phyloP scores from a whole-genome alignment of 1,140 invertebrate species.

The Hyphantria cunea region DNA sequence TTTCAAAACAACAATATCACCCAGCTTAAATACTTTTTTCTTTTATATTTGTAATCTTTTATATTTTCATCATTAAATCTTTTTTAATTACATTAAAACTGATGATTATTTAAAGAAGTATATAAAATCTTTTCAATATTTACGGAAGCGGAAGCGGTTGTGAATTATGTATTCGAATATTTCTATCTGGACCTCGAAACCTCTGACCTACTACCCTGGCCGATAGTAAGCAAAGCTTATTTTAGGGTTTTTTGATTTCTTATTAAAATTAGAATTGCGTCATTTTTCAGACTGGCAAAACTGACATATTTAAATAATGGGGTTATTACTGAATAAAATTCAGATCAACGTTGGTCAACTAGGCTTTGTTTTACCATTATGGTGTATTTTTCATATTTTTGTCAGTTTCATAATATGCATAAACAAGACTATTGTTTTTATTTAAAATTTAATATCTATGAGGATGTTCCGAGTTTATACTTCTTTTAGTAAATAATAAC shows the following conservation, averaged over 20 bases:
- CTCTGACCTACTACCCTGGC: slow-evolving; percentile 6
- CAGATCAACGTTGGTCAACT: not conserved
- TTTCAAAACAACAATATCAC: too few relatives aligned
- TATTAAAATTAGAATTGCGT: too few relatives aligned
- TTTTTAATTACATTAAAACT: slow-evolving; percentile 12
- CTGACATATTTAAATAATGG: not conserved
- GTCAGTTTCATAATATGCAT: too few relatives aligned
- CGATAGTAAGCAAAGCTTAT: slow-evolving; percentile 4
- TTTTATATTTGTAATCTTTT: slow-evolving; percentile 10
- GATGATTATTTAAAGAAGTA: slow-evolving; percentile 9
- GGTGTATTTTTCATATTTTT: not conserved
- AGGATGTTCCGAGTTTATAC: too few relatives aligned
- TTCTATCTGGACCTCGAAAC: slow-evolving; percentile 2
- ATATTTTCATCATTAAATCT: not conserved
- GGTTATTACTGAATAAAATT: slow-evolving; percentile 3
- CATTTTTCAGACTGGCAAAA: not conserved
- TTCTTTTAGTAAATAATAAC: too few relatives aligned
- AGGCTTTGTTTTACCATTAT: not conserved
- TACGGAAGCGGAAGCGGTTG: slow-evolving; percentile 7
- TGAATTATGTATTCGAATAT: slow-evolving; percentile 25
- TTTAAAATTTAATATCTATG: too few relatives aligned
- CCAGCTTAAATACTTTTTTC: too few relatives aligned
- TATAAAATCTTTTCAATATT: slow-evolving; percentile 22
- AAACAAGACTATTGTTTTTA: too few relatives aligned
- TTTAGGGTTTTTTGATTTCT: slow-evolving; percentile 5